Conservation (phyloP, 2,113 vertebrate species). For the Leucopsar rothschildi region DNA sequence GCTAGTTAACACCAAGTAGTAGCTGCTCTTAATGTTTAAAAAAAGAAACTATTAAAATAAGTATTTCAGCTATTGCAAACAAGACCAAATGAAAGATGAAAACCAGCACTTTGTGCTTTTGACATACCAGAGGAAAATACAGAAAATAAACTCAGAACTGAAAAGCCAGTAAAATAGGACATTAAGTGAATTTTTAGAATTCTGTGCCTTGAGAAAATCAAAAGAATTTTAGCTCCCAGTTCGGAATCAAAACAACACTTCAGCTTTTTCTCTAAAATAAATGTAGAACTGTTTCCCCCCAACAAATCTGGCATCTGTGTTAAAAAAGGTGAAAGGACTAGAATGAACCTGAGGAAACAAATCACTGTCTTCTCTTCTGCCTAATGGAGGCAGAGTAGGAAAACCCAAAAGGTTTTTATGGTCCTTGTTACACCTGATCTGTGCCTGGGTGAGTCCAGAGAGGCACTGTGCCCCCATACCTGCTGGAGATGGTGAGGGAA, state of each 20-base stretch:
- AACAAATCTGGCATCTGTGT: neutral
- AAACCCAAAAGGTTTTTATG: neutral
- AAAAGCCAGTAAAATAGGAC: constrained; percentile 30
- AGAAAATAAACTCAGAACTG: constrained; percentile 1
- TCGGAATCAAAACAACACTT: constrained; percentile 14
- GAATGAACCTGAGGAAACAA: neutral
- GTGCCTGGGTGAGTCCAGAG: neutral
- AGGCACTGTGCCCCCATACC: neutral
- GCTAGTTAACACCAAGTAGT: constrained; percentile 24
- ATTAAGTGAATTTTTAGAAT: constrained; percentile 22
- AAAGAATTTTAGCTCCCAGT: neutral
- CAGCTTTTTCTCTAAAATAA: neutral
- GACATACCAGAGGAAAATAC: neutral
- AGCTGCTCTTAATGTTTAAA: constrained; percentile 41
- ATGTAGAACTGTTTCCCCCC: neutral
- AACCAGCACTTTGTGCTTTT: neutral
- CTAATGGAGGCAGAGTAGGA: neutral
- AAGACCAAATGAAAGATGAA: constrained; percentile 3
- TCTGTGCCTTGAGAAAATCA: constrained; percentile 28
- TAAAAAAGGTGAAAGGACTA: neutral
- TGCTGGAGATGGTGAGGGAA: neutral
- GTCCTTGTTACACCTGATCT: neutral
- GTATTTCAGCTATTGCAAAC: constrained; percentile 41
- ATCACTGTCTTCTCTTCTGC: neutral
- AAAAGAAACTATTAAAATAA: constrained; percentile 37